Percentiles rank a stretch among this genome's conserved stretches.
Evolutionary conservation across 2,113 vertebrate species (phyloP).

Genomic region (Ceyx melanurus): DNA sequence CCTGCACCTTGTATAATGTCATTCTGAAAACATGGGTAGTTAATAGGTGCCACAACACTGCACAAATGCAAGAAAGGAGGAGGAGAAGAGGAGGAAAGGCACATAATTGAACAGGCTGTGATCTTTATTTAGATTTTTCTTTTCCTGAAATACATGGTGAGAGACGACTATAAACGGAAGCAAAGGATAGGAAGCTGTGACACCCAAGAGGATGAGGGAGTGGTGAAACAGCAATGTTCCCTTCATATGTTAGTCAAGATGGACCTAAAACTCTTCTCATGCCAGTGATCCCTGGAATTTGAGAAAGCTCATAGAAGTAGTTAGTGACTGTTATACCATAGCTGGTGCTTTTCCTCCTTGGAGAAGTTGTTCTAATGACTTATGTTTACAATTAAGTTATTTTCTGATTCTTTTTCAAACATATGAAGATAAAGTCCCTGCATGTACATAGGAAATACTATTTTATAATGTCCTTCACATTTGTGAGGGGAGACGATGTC

Average conservation of each 20-base stretch:
- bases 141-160: constrained; percentile 71
- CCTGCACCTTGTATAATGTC: constrained; percentile 85
- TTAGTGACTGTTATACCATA: neutral
- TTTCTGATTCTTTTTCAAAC: neutral
- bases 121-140: constrained; percentile 79
- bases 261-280: neutral
- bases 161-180: constrained; percentile 74
- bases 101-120: constrained; percentile 74
- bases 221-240: neutral
- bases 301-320: neutral
- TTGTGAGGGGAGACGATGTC: neutral
- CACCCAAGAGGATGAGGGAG: constrained; percentile 65
- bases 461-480: neutral
- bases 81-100: constrained; percentile 72
- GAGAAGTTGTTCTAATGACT: neutral
- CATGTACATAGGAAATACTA: neutral
- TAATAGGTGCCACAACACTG: constrained; percentile 83
- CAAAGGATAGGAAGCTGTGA: constrained; percentile 72
- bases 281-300: neutral
- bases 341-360: neutral
- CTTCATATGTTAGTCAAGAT: neutral
- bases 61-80: constrained; percentile 72
- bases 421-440: neutral
- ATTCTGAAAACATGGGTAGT: constrained; percentile 81
- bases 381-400: neutral